Conservation (phyloP, 2,888 invertebrate species). For the Hyalella azteca region DNA sequence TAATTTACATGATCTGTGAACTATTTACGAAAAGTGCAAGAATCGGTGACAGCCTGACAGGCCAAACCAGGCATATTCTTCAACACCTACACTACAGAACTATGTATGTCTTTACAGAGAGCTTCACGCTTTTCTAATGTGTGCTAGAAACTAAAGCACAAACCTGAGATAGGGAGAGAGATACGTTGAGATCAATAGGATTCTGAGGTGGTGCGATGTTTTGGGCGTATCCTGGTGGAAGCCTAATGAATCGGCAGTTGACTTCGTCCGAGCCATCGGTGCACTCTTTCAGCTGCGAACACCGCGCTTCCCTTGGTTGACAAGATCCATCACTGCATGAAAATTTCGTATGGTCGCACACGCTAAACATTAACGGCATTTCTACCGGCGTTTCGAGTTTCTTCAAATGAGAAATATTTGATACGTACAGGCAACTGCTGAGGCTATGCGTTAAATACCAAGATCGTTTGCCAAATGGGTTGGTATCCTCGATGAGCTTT, state of each 20-base stretch:
- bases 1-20: too few species aligned
- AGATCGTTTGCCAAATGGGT: neutral
- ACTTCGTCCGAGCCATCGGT: neutral
- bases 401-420: neutral
- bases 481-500: neutral
- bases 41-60: too few species aligned
- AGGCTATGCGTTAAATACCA: neutral
- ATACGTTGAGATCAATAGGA: neutral
- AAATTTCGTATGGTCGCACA: neutral
- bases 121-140: too few species aligned
- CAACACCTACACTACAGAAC: too few species aligned
- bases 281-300: constrained; percentile 1
- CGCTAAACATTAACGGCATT: neutral
- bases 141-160: neutral
- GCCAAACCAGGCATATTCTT: too few species aligned
- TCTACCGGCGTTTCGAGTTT: neutral
- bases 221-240: neutral
- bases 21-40: too few species aligned
- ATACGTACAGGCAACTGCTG: neutral
- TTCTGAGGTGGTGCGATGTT: neutral
- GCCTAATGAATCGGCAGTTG: neutral
- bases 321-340: neutral
- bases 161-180: neutral
- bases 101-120: too few species aligned
- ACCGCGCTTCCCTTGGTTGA: neutral